Evolutionary conservation across 2,113 vertebrate genomes (phyloP), one percentile per base, ranked within the genome.

Genomic region (Astur gentilis): DNA sequence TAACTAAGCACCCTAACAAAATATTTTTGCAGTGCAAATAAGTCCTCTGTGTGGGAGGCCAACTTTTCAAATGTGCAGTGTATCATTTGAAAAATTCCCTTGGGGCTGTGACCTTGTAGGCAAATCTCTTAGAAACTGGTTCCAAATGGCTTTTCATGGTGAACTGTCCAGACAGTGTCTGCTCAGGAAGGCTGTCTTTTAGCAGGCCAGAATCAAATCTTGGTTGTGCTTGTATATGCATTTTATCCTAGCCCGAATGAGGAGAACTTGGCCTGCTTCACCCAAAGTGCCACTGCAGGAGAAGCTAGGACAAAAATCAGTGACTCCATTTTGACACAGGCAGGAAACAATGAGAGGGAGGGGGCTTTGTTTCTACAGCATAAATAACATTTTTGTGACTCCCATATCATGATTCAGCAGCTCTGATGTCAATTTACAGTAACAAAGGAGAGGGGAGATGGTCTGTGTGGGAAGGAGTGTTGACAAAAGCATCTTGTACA

Each of bases 401-500:
- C 61, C 79, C 4, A 0, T 91, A 91, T 89, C 73, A 96, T 97
- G 93, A 97, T 96, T 97, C 96, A 97, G 96, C 97, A 97, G 91
- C 89, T 95, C 94, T 97, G 90, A 95, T 97, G 95, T 95, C 87
- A 95, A 97, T 89, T 96, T 98, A 95, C 97, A 92, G 97, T 94
- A 97, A 96, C 77, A 97, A 95, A 95, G 67, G 87, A 97, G 92
- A 84, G 0, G 25, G 80, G 92, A 97, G 91, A 96, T 88, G 91
- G 91, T 84, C 67, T 93, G 17, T 96, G 91, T 81, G 95, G 97
- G 95, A 97, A 97, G 64, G 83, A 91, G 89, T 96, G 93, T 96
- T 47, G 83, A 92, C 96, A 98, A 98, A 97, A 95, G 92, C 91
- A 93, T 96, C 96, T 96, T 97, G 97, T 97, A 98, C 94, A 97